Conservation (phyloP, 2,888 invertebrate species). For the Tachina lurida region DNA sequence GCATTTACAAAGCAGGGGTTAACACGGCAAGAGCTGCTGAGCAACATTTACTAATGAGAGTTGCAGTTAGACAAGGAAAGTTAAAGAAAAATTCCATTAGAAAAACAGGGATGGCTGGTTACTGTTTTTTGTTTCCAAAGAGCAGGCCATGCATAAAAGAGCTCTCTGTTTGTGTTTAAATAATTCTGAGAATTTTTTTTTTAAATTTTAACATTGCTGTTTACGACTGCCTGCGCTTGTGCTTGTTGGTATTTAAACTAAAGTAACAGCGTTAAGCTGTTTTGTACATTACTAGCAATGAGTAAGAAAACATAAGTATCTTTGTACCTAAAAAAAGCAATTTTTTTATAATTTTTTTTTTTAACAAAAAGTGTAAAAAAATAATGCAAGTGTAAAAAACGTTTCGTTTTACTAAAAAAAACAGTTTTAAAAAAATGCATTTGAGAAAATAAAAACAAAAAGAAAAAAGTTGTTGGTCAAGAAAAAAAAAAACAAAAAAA, state of each 20-base stretch:
- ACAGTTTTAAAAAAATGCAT: neutral
- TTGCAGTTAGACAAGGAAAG: constrained; percentile 1
- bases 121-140: neutral
- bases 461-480: neutral
- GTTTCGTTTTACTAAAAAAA: too few species aligned
- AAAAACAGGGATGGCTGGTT: neutral
- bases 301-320: constrained; percentile 51
- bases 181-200: neutral
- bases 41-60: neutral
- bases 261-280: constrained; percentile 35
- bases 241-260: constrained; percentile 65
- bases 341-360: neutral
- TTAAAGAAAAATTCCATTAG: too few species aligned
- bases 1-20: constrained; percentile 19
- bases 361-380: too few species aligned
- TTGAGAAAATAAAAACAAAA: too few species aligned
- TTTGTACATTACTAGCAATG: constrained; percentile 62
- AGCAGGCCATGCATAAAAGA: constrained; percentile 11
- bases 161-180: too few species aligned
- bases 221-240: constrained; percentile 43
- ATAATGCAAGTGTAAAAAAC: too few species aligned
- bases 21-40: constrained; percentile 34
- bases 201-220: constrained; percentile 48
- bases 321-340: constrained; percentile 20
- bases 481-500: neutral